A percentile compares a stretch with the other conserved stretches of the same genome.
Conservation (phyloP, 2,888 invertebrate genomes). For the Caenorhabditis drosophilae region DNA sequence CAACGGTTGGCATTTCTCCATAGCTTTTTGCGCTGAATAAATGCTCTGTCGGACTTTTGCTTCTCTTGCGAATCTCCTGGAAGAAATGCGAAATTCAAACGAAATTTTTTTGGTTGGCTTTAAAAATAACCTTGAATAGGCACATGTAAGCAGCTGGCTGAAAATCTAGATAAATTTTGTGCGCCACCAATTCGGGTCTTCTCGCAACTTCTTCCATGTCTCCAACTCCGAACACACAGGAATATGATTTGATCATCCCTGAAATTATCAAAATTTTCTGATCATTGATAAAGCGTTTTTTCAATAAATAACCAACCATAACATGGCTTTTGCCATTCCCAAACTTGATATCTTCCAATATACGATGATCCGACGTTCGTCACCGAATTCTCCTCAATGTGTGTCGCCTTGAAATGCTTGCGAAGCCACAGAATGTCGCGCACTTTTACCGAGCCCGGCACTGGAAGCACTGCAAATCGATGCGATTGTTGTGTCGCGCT, state of each 20-base stretch:
- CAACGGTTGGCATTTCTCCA: constrained; percentile 49
- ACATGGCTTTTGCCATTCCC: constrained; percentile 42
- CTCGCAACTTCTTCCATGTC: constrained; percentile 42
- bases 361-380: constrained; percentile 39
- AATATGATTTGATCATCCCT: constrained; percentile 43
- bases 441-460: constrained; percentile 41
- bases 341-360: constrained; percentile 49
- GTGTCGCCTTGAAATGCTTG: constrained; percentile 28
- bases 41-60: constrained; percentile 11
- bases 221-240: constrained; percentile 47
- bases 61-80: constrained; percentile 31
- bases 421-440: constrained; percentile 44
- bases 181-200: constrained; percentile 46
- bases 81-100: constrained; percentile 1
- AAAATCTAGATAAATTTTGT: constrained; percentile 49
- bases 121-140: constrained; percentile 36
- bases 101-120: background rate
- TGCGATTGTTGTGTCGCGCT: too few relatives aligned
- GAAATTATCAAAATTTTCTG: constrained; percentile 6
- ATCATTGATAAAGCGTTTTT: background rate
- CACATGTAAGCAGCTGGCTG: constrained; percentile 52
- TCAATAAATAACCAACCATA: constrained; percentile 12
- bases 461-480: constrained; percentile 29
- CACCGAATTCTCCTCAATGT: constrained; percentile 31
- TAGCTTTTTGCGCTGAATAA: constrained; percentile 42